Evolutionary conservation across 2,113 vertebrate species (phyloP), one percentile per base, ranked within the genome.

Genomic region (Boleophthalmus pectinirostris): DNA sequence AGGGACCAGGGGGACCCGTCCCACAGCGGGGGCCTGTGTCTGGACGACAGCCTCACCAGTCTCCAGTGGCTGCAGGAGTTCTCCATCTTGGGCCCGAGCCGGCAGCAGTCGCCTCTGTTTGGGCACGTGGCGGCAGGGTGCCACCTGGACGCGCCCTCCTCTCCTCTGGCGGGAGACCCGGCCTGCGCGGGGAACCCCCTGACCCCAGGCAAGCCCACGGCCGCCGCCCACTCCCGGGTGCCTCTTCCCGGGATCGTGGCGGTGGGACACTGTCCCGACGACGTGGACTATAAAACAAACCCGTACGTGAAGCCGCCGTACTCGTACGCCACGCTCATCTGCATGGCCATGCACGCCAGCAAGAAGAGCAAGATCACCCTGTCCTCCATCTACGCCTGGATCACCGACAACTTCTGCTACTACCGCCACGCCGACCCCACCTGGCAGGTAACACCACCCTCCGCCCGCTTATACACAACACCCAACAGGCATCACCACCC

Each of bases 381-480:
- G 51, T 95, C 97, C 0, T 94, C 93, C 91, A 99, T 98, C 94
- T 98, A 99, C 92, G 94, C 95, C 73, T 99, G 97, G 97, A 98
- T 99, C 91, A 98, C 95, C 0, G 96, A 99, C 82, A 98, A 98
- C 90, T 99, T 96, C 94, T 98, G 97, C 92, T 99, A 97, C 90
- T 99, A 96, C 90, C 85, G 94, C 45, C 94, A 98, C 0, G 97
- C 97, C 0, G 97, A 99, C 72, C 96, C 97, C 84, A 98, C 96
- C 83, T 98, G 97, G 97, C 96, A 98, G 96, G 96, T 97, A 91
- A 12, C 11, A n/a, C n/a, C n/a, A n/a, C n/a, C n/a, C n/a, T n/a
- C n/a, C n/a, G n/a, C n/a, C n/a, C n/a, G n/a, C n/a, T n/a, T n/a
- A n/a, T n/a, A n/a, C n/a, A n/a, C n/a, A n/a, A n/a, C n/a, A n/a